Base-by-base conservation (phyloP, 2,888 invertebrate genomes). In the Pollenia amentaria region DNA sequence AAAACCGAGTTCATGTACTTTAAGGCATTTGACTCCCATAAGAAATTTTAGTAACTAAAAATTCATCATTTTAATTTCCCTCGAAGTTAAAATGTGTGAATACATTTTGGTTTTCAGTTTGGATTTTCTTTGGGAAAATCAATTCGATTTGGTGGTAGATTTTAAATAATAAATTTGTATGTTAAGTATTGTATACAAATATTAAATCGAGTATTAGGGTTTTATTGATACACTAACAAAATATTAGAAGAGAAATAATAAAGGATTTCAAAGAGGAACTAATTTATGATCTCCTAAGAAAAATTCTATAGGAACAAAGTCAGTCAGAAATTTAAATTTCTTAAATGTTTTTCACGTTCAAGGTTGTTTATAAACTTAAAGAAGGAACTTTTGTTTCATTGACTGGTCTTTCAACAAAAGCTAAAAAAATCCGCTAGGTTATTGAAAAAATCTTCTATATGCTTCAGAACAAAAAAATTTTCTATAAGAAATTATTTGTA, bases 121-220 rank as follows among this genome's bases (percentile, higher is more conserved):
- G 46, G 55, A 75, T 55, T 86, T 67, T 77, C 18, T 11, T 46
- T 67, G 67, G 18, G 14, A 44, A 79, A 87, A 87, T 84, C 87
- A 64, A 87, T 87, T 87, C 84, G 87, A 77, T 84, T 84, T 81
- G 80, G 87, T 87, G 87, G 87, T 73, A 84, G 55, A 69, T 51
- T 84, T 60, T 48, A 29, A 40, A 72, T 42, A 18, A 38, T 29
- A 60, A 62, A 53, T 76, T 79, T 57, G 42, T 73, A 40, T 73
- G 9, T 62, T 79, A 21, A n/a, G 55, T 40, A 51, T 60, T 62
- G 46, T 62, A 70, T n/a, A n/a, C n/a, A n/a, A 64, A 83, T 64
- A 53, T 55, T 70, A 18, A 18, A 18, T 44, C 21, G 40, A 10
- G 38, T 57, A n/a, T 55, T 21, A 44, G 53, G 42, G 44, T 44